phyloP scores from a whole-genome alignment of 2,797 vertebrate genomes.

The Champsocephalus esox region DNA sequence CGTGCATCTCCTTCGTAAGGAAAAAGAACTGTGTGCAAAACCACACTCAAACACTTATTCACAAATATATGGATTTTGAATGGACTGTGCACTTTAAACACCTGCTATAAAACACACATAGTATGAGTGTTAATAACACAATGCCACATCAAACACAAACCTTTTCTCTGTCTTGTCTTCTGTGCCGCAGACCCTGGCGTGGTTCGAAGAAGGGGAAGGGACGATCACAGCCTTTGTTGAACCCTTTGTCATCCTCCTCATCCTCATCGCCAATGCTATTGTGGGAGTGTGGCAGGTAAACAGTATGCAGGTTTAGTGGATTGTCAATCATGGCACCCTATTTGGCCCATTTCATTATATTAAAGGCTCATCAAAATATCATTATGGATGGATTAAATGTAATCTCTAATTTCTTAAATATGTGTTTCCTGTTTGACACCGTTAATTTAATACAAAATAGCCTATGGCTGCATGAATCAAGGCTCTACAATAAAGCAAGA shows the following conservation, averaged over 20 bases:
- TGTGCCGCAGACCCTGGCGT: constrained; percentile 81
- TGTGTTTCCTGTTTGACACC: not conserved
- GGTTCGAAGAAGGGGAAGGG: constrained; percentile 88
- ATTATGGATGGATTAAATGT: not conserved
- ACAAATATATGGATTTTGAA: not conserved
- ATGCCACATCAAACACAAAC: not conserved
- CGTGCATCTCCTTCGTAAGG: constrained; percentile 88
- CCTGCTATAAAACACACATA: not conserved
- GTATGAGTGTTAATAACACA: not conserved
- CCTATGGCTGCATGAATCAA: too few relatives aligned
- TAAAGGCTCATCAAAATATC: not conserved
- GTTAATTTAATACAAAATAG: not conserved
- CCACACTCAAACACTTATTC: constrained; percentile 3
- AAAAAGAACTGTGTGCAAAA: constrained; percentile 23
- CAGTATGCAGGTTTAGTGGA: not conserved
- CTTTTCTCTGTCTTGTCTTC: constrained; percentile 12
- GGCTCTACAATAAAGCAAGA: too few relatives aligned
- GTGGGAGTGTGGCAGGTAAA: constrained; percentile 88
- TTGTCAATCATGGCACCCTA: not conserved
- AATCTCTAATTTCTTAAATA: not conserved
- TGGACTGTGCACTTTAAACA: not conserved
- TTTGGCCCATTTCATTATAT: not conserved
- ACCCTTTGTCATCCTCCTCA: constrained; percentile 88
- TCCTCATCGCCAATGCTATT: constrained; percentile 88
- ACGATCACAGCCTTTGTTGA: constrained; percentile 88